These are phyloP conservation scores for Philotrypesis tridentata DNA, from an alignment of 1,140 invertebrate genomes.

Conservation along the genomic window DNA sequence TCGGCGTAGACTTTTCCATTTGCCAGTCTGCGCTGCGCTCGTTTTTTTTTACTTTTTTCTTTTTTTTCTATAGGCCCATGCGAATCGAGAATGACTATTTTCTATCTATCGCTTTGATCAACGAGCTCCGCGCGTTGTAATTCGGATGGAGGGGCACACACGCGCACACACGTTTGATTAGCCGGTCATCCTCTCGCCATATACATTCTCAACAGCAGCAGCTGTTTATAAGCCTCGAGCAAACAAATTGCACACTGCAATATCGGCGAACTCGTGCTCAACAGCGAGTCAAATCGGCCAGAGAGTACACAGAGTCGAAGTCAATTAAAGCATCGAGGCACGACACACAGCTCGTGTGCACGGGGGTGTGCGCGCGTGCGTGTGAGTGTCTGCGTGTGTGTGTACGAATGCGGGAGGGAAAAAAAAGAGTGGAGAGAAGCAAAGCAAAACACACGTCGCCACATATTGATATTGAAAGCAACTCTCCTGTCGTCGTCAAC, in stretches of 20 bases:
- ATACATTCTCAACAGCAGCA: not conserved
- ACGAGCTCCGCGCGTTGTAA: too few relatives aligned
- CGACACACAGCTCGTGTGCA: too few relatives aligned
- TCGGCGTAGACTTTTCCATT: not conserved
- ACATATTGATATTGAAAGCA: conserved; percentile 32
- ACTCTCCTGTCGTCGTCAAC: not conserved
- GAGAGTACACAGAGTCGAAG: not conserved
- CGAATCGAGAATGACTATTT: not conserved
- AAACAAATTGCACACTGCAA: too few relatives aligned
- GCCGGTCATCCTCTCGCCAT: not conserved
- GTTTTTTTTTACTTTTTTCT: too few relatives aligned
- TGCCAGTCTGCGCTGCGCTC: not conserved
- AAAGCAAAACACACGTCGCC: not conserved
- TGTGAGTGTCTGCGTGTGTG: too few relatives aligned
- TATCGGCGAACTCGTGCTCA: too few relatives aligned
- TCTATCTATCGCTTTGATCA: not conserved
- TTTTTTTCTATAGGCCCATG: too few relatives aligned
- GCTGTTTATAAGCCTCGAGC: too few relatives aligned
- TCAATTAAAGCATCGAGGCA: not conserved
- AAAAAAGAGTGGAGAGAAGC: not conserved
- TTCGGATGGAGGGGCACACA: too few relatives aligned
- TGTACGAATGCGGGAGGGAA: not conserved
- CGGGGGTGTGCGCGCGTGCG: too few relatives aligned
- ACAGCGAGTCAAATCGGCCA: too few relatives aligned
- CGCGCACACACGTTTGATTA: too few relatives aligned